Base-by-base conservation (phyloP, 2,113 vertebrate species). In the Chiloscyllium plagiosum region DNA sequence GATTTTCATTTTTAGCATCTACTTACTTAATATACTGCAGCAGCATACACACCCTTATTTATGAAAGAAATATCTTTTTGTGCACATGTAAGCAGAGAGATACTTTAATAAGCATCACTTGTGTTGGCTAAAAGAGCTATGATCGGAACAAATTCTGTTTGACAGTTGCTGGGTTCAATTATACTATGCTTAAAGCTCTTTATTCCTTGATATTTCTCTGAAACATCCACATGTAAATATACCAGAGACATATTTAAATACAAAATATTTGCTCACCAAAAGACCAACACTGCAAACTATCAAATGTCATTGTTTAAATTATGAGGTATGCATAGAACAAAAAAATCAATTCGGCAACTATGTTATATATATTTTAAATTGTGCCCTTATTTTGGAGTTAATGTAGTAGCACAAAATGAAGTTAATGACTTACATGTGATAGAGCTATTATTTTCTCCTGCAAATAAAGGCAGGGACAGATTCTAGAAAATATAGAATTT, bases 1-100 rank as follows among this genome's bases (percentile, higher is more conserved):
- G 97, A 97, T 98, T 98, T 98, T 98, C 98, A 99, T 99, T 99
- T 98, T 98, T 98, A 98, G 98, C 98, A 98, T 98, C 98, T 98
- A 70, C 37, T 94, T 47, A 95, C 29, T 95, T 95, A 95, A 95
- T 95, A 95, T 52, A 72, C 69, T 72, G 26, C 37, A 52, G 13
- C 33, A 52, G 68, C 68, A 95, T 42, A 29, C 24, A 72, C 13
- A 76, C 47, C 22, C 66, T 66, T 93, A 93, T 93, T 66, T 37
- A 66, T 37, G 33, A 37, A 37, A 66, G 29, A 22, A 68, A 68
- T 66, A 5, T 68, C 4, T n/a, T 92, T 92, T 20, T 37, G 33
- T 66, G n/a, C 10, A 95, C 69, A 47, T 66, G 42, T 24, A 72
- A 72, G 68, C 42, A 42, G 24, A 50, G 42, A 72, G 69, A 76